phyloP scores from a whole-genome alignment of 2,888 invertebrate species.

The Ophioninae sp. region DNA sequence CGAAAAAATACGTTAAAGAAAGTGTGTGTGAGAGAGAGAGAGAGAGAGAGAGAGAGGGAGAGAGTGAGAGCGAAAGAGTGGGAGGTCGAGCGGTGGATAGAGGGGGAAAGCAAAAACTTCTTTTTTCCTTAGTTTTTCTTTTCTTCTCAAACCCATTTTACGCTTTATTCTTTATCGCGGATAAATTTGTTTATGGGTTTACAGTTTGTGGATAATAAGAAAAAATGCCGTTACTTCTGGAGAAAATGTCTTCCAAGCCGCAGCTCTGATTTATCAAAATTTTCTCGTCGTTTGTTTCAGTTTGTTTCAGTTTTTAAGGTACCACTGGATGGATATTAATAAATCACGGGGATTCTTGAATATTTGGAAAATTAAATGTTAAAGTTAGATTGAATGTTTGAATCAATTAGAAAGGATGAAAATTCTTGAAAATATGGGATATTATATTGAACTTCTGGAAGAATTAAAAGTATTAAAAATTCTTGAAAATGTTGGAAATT shows the following conservation, averaged over 20 bases:
- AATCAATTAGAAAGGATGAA: too few species aligned
- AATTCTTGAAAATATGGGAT: too few species aligned
- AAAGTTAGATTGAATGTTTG: too few species aligned
- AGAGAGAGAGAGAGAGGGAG: background rate
- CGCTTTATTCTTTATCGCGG: background rate
- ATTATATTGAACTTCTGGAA: too few species aligned
- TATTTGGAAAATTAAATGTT: too few species aligned
- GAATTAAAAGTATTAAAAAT: too few species aligned
- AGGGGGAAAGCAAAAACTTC: background rate
- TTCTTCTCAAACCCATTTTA: background rate
- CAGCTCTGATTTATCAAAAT: background rate
- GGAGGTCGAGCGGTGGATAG: background rate
- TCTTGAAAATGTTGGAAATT: background rate
- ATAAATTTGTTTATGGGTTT: slow-evolving; percentile 2
- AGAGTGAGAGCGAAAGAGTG: background rate
- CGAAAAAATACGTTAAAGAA: slow-evolving; percentile 25
- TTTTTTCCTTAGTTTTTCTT: slow-evolving; percentile 39
- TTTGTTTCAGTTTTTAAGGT: background rate
- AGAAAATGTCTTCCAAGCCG: background rate
- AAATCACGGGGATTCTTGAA: too few species aligned
- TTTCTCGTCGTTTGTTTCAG: background rate
- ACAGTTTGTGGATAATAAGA: background rate
- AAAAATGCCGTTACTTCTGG: background rate
- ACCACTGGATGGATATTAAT: background rate
- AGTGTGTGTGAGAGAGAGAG: too few species aligned